Conservation (phyloP, 2,113 vertebrate species). For the Halcyon senegalensis region DNA sequence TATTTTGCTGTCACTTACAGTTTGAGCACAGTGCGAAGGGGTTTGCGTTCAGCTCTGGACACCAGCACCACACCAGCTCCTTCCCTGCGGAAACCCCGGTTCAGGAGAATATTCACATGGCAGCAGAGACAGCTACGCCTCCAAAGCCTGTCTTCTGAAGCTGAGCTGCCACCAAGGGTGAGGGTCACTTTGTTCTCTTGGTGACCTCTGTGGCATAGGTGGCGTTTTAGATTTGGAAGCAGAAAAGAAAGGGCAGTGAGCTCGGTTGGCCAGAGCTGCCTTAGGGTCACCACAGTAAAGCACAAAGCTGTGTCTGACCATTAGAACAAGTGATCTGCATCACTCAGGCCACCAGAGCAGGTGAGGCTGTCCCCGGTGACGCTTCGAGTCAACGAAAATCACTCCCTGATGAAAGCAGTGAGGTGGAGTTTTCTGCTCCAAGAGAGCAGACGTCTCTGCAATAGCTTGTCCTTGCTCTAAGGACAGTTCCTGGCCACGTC, state of each 20-base stretch:
- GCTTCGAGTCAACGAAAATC: background rate
- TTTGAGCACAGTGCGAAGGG: background rate
- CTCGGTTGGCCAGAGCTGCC: background rate
- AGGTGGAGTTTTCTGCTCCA: background rate
- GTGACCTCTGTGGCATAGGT: background rate
- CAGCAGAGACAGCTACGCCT: background rate
- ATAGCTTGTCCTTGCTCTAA: background rate
- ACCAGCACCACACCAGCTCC: background rate
- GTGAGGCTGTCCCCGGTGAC: background rate
- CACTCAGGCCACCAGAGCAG: background rate
- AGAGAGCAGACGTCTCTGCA: background rate
- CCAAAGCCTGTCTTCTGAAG: background rate
- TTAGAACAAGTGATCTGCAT: background rate
- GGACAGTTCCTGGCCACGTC: background rate
- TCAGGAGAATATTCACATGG: background rate
- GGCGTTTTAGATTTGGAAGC: background rate
- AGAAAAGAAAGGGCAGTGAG: background rate
- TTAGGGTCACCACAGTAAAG: background rate
- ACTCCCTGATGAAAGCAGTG: background rate
- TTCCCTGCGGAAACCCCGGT: background rate
- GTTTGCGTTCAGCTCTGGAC: background rate
- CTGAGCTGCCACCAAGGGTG: background rate
- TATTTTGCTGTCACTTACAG: background rate
- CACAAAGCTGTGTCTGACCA: background rate
- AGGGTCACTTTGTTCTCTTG: background rate